Conservation (phyloP, 2,888 invertebrate species). For the Tachina grossa region DNA sequence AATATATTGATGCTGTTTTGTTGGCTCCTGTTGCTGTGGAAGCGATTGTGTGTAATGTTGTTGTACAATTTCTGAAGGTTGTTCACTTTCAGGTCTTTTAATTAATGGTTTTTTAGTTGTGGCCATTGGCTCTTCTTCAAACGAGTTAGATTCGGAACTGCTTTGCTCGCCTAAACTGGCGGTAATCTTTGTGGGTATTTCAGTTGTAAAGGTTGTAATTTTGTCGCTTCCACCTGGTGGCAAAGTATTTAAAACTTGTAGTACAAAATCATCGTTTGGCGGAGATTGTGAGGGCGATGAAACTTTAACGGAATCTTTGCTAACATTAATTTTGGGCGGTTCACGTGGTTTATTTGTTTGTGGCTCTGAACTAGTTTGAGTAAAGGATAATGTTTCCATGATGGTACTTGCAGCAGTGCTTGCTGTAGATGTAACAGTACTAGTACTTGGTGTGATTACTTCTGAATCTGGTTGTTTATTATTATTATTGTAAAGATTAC, state of each 20-base stretch:
- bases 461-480: slow-evolving; percentile 35
- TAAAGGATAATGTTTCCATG: slow-evolving; percentile 50
- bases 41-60: slow-evolving; percentile 3
- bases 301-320: slow-evolving; percentile 79
- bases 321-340: slow-evolving; percentile 75
- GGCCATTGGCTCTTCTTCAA: slow-evolving; percentile 74
- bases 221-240: slow-evolving; percentile 73
- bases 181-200: slow-evolving; percentile 80
- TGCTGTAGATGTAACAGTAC: background rate
- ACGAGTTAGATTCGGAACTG: slow-evolving; percentile 79
- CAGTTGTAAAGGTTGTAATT: slow-evolving; percentile 77
- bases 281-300: slow-evolving; percentile 77
- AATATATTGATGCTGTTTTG: background rate
- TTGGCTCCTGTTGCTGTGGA: slow-evolving; percentile 5
- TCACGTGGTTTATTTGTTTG: slow-evolving; percentile 74
- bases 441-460: slow-evolving; percentile 1
- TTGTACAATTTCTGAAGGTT: slow-evolving; percentile 12
- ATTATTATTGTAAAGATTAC: slow-evolving; percentile 14
- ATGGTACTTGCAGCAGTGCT: slow-evolving; percentile 4
- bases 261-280: slow-evolving; percentile 79
- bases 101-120: slow-evolving; percentile 57
- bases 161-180: slow-evolving; percentile 74
- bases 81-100: slow-evolving; percentile 21
- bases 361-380: slow-evolving; percentile 74
- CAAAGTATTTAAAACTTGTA: slow-evolving; percentile 79